Evolutionary conservation across 2,113 vertebrate genomes (phyloP), one percentile per base, ranked within the genome.

Genomic region (Myotis davidii): DNA sequence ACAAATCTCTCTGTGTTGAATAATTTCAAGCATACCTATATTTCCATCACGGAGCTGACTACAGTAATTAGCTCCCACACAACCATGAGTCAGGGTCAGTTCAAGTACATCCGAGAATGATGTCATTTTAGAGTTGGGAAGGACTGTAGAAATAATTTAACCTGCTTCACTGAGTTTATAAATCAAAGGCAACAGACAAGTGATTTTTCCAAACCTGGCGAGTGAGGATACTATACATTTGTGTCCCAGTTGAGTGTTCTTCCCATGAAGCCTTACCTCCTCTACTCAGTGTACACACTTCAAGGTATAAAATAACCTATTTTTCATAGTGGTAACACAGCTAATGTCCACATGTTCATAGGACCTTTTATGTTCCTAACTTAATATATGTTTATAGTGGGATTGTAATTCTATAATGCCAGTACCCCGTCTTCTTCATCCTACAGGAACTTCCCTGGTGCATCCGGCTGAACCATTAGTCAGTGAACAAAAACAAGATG

Each of bases 1-100:
- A 90, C 84, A 96, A 92, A 87, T 67, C 52, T 85, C 86, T 88
- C 21, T 34, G 29, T 79, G 78, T 87, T 88, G 91, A 93, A 70
- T 76, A 74, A 86, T 82, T 95, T 88, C 87, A 91, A 78, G 52
- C 61, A 90, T 59, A 54, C 34, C 82, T 82, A 29, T 17, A 50
- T 84, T 93, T 90, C 59, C 29, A 86, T 61, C 48, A 69, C 50
- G 20, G 1, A 84, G 88, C 72, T 82, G 77, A 94, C 67, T 94
- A 67, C 4, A 88, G 74, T 50, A 95, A 97, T 92, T 90, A 93
- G 67, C 70, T 85, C 82, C 92, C 29, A 92, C 17, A 73, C 27
- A 95, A 77, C 37, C 37, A 21, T 32, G 34, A 89, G 84, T 84
- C 87, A 84, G 39, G 76, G 54, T 92, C 88, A 65, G 25, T 61